phyloP scores from a whole-genome alignment of 2,888 invertebrate species.

The Lasioglossum leucozonium region DNA sequence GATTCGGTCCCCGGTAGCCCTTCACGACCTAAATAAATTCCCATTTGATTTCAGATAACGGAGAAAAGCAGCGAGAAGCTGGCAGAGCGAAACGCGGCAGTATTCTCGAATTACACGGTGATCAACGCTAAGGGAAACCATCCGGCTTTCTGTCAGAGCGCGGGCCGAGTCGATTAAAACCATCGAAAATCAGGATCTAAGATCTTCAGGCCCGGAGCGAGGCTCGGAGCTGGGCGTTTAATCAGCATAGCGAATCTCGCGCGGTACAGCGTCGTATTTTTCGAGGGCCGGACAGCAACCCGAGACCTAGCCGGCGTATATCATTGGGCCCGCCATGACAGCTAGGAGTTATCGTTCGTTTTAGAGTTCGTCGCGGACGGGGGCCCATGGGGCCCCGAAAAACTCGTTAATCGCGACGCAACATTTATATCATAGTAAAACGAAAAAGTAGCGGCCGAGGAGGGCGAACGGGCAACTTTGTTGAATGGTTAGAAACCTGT shows the following conservation, averaged over 20 bases:
- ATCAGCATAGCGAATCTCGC: conserved; percentile 63
- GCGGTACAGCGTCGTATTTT: conserved; percentile 61
- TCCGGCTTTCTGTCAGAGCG: conserved; percentile 5
- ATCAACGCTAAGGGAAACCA: conserved; percentile 24
- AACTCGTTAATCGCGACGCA: conserved; percentile 74
- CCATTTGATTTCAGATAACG: not conserved
- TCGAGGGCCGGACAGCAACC: conserved; percentile 47
- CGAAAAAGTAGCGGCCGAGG: not conserved
- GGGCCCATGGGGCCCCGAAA: conserved; percentile 70
- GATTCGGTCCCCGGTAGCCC: not conserved
- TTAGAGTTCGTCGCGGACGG: conserved; percentile 66
- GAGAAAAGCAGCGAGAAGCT: not conserved
- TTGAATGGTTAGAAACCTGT: not conserved
- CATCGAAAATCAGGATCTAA: conserved; percentile 50
- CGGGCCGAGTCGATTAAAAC: conserved; percentile 36
- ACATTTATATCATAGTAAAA: conserved; percentile 31
- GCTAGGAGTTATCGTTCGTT: conserved; percentile 74
- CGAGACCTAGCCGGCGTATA: conserved; percentile 62
- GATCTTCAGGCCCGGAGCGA: conserved; percentile 22
- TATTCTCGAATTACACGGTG: conserved; percentile 12
- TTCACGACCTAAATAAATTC: not conserved
- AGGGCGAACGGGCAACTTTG: not conserved
- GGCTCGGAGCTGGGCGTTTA: conserved; percentile 22
- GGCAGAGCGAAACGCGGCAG: not conserved
- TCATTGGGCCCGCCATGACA: conserved; percentile 70